Evolutionary conservation across 2,113 vertebrate genomes (phyloP).

Genomic region (Chitala chitala): DNA sequence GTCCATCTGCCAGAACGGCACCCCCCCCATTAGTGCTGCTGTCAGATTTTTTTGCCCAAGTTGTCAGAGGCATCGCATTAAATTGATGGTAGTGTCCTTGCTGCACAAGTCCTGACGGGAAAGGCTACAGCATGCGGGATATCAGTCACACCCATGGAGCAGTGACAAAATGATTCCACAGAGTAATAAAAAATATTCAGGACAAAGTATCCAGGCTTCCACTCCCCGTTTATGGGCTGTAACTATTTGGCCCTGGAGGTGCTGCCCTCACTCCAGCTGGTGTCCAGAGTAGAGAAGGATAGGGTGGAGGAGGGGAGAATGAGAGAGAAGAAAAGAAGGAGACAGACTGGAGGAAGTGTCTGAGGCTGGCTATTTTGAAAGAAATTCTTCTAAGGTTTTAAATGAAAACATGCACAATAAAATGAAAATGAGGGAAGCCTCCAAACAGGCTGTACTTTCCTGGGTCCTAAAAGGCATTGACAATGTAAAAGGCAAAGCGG

Average conservation of each 20-base stretch:
- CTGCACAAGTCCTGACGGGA: neutral
- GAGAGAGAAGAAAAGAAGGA: neutral
- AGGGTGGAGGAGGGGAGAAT: neutral
- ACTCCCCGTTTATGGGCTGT: neutral
- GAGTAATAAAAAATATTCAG: too few species aligned
- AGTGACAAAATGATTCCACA: too few species aligned
- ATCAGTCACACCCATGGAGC: neutral
- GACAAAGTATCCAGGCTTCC: neutral
- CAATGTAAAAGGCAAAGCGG: too few species aligned
- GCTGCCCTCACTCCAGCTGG: neutral
- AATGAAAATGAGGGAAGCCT: too few species aligned
- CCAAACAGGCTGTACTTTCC: too few species aligned
- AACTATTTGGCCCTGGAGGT: neutral
- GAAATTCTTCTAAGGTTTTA: neutral
- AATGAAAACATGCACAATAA: constrained; percentile 18
- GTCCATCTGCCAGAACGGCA: too few species aligned
- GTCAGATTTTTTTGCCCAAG: too few species aligned
- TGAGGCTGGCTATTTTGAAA: neutral
- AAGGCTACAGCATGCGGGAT: neutral
- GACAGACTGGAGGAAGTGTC: neutral
- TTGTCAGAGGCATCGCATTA: too few species aligned
- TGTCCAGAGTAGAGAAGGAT: neutral
- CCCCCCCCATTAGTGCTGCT: too few species aligned
- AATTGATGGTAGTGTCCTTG: too few species aligned
- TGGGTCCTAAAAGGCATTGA: too few species aligned